Conservation (phyloP, 2,888 invertebrate genomes). For the Amphipyra tragopoginis region DNA sequence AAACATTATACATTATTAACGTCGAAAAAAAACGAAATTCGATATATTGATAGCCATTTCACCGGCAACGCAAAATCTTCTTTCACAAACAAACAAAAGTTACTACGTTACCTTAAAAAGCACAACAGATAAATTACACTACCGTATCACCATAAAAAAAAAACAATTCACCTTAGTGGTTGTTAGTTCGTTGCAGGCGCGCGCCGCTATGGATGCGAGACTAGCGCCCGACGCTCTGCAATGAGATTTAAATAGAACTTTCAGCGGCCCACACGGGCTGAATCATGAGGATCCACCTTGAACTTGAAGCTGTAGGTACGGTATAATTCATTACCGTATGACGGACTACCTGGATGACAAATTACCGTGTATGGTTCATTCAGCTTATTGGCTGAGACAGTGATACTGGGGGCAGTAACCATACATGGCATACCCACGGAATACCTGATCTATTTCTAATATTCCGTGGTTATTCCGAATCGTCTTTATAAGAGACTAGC, state of each 20-base stretch:
- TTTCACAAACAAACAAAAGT: background rate
- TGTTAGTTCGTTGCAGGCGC: constrained; percentile 86
- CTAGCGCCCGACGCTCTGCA: constrained; percentile 70
- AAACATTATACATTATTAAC: constrained; percentile 1
- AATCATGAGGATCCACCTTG: constrained; percentile 85
- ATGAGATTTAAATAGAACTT: constrained; percentile 87
- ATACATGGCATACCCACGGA: no score
- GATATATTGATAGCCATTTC: no score
- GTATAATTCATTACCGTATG: constrained; percentile 47
- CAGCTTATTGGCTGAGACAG: background rate
- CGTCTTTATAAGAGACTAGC: no score
- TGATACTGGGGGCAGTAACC: no score
- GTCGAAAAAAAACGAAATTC: no score
- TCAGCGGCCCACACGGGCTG: constrained; percentile 83
- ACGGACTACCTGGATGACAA: constrained; percentile 19
- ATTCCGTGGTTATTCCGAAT: no score
- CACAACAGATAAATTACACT: constrained; percentile 22
- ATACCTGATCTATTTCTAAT: no score
- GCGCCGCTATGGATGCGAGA: constrained; percentile 83
- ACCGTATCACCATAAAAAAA: constrained; percentile 25
- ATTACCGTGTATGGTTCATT: constrained; percentile 36
- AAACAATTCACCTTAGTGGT: constrained; percentile 62
- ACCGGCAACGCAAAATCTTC: no score
- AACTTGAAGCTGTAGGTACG: constrained; percentile 76
- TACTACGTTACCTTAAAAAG: constrained; percentile 12